Conservation (phyloP, 2,113 vertebrate species). For the Mandrillus leucophaeus region DNA sequence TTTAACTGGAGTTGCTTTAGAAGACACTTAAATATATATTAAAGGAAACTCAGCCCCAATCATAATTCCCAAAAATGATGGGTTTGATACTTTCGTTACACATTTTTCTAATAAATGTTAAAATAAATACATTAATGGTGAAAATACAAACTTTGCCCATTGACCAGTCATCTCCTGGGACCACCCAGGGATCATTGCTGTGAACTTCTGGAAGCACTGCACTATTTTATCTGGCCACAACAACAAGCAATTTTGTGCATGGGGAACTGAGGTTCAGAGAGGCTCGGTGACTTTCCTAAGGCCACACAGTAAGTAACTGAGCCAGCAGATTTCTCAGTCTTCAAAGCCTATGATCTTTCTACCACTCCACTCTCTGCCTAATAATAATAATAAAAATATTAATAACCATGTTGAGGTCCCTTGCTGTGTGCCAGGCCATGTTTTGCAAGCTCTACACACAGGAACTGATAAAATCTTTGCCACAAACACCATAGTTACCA, state of each 20-base stretch:
- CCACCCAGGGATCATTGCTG: no score
- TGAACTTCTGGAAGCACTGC: neutral
- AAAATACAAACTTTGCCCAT: neutral
- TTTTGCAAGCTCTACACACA: no score
- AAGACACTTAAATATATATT: neutral
- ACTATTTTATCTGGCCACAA: neutral
- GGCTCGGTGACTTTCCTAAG: neutral
- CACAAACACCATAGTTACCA: neutral
- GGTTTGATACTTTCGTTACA: neutral
- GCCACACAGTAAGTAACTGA: neutral
- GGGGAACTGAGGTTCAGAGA: neutral
- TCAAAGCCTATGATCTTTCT: neutral
- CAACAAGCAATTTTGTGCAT: neutral
- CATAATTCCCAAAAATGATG: neutral
- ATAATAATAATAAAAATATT: neutral
- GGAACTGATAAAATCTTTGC: no score
- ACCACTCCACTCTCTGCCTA: neutral
- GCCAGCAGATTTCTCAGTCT: neutral
- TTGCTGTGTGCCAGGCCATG: neutral
- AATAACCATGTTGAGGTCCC: neutral
- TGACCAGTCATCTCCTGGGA: no score
- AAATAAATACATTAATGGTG: neutral
- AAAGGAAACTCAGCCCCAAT: neutral
- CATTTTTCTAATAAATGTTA: neutral
- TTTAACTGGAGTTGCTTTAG: neutral